These are phyloP conservation scores for Panulirus ornatus DNA, from an alignment of 1,140 invertebrate genomes.

Conservation along the genomic window DNA sequence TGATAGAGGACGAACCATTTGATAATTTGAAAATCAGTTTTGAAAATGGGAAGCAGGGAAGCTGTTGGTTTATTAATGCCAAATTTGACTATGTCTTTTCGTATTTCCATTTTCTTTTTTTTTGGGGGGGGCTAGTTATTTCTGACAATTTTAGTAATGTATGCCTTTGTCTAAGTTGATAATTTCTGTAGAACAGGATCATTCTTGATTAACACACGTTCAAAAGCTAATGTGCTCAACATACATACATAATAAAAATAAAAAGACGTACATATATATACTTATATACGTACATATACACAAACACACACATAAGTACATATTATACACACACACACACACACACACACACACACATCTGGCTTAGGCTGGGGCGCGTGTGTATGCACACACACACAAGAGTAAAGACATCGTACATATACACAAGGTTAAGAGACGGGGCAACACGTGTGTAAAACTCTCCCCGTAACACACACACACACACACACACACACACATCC, in stretches of 20 bases:
- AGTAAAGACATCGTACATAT: no score
- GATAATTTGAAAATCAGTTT: constrained; percentile 4
- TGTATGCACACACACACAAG: constrained; percentile 16
- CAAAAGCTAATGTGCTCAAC: no score
- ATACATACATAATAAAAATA: no score
- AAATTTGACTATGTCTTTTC: not conserved
- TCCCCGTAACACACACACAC: no score
- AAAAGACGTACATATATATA: not conserved
- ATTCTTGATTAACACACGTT: no score
- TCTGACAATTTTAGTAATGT: not conserved
- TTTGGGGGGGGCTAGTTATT: not conserved
- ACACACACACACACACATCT: no score
- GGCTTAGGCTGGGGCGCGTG: not conserved
- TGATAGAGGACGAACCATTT: constrained; percentile 19
- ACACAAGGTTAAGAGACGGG: no score
- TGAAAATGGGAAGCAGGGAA: not conserved
- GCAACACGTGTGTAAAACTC: no score
- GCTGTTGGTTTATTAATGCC: not conserved
- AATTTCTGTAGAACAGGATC: no score
- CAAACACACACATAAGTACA: not conserved
- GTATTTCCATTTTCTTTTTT: not conserved
- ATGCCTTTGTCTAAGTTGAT: no score
- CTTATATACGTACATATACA: not conserved
- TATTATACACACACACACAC: no score
- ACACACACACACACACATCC: no score